Conservation (phyloP, 2,113 vertebrate genomes). For the Rana temporaria region DNA sequence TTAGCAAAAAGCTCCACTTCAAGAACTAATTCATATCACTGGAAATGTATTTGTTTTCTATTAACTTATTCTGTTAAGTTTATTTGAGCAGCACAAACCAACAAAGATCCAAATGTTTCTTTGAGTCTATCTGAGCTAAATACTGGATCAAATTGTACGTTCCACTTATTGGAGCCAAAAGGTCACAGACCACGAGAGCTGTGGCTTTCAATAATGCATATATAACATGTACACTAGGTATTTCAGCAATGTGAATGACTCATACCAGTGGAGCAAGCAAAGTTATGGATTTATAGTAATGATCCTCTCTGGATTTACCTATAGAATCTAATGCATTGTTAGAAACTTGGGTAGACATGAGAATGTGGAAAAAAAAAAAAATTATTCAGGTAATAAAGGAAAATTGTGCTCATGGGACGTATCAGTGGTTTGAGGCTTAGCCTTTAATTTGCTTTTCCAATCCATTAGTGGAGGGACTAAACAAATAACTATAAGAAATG, state of each 20-base stretch:
- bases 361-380: slow-evolving; percentile 27
- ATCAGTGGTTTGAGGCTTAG: slow-evolving; percentile 8
- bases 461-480: slow-evolving; percentile 12
- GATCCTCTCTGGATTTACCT: slow-evolving; percentile 11
- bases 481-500: slow-evolving; percentile 5
- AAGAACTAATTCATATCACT: too few relatives aligned
- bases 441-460: slow-evolving; percentile 35
- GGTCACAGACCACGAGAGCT: neutral
- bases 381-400: slow-evolving; percentile 40
- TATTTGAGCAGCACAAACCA: neutral
- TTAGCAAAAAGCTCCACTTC: too few relatives aligned
- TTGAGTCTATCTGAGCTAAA: neutral
- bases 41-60: too few relatives aligned
- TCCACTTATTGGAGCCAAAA: neutral
- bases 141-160: neutral
- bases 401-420: slow-evolving; percentile 22
- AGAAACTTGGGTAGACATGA: neutral
- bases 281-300: slow-evolving; percentile 34
- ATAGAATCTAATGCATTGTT: neutral
- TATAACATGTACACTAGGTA: neutral
- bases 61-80: neutral
- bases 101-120: neutral
- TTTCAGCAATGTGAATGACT: slow-evolving; percentile 9
- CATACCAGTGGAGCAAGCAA: neutral
- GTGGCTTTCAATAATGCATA: neutral